Evolutionary conservation across 2,888 invertebrate species (phyloP).

Genomic region (Caenorhabditis doughertyi): DNA sequence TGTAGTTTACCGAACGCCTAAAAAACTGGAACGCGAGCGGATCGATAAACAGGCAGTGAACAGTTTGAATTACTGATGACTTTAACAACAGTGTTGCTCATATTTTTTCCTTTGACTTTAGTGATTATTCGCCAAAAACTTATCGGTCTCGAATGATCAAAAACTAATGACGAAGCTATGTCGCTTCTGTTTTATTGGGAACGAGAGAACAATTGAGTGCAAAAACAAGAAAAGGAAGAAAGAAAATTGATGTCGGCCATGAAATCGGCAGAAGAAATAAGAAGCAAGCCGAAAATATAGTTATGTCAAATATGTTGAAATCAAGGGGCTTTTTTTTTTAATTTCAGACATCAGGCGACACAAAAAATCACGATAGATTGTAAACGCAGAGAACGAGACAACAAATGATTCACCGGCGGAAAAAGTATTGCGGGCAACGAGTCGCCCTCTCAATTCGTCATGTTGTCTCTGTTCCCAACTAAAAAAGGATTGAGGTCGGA

Average conservation of each 20-base stretch:
- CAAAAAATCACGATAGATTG: neutral
- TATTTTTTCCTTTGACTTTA: neutral
- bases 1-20: no score
- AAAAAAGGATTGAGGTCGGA: conserved; percentile 51
- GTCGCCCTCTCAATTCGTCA: conserved; percentile 29
- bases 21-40: neutral
- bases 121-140: conserved; percentile 11
- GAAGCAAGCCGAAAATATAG: neutral
- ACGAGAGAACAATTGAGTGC: conserved; percentile 33
- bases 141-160: conserved; percentile 37
- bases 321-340: conserved; percentile 7
- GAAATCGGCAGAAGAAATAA: neutral
- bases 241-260: neutral
- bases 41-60: neutral
- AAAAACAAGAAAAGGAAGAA: conserved; percentile 18
- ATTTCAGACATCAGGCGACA: conserved; percentile 21
- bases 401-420: conserved; percentile 51
- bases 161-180: conserved; percentile 29
- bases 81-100: neutral
- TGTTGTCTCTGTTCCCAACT: conserved; percentile 6
- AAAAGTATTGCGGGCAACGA: conserved; percentile 51
- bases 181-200: conserved; percentile 7
- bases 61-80: neutral
- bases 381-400: conserved; percentile 23
- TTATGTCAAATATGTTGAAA: conserved; percentile 6